Evolutionary conservation across 2,797 vertebrate genomes (phyloP), one percentile per base, ranked within the genome.

Genomic region (Phylloscopus collybita): DNA sequence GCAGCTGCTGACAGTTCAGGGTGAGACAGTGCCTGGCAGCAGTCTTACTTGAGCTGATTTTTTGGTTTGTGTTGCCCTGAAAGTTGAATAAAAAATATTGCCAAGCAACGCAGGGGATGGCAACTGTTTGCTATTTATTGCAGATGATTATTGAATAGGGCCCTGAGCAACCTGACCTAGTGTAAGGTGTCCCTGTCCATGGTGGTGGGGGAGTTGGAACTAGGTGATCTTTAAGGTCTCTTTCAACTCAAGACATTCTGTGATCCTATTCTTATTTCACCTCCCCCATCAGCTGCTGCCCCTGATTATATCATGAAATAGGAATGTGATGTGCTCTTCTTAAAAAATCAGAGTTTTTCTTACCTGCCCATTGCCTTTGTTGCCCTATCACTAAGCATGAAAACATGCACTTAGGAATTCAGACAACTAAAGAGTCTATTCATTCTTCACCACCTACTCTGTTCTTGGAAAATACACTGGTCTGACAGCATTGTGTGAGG

Each of bases 131-230:
- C 40, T 57, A 11, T 38, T 54, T 72, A 42, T 50, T 65, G 26
- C n/a, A 86, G n/a, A 22, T 53, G 38, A 10, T 61, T 80, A 40
- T 1, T 59, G 30, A 45, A 59, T 5, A 65, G 25, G 38, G 13
- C 21, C 16, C 25, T 32, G 45, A 72, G 45, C 65, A 32, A 47
- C 16, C 25, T 26, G 12, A 45, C 10, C 29, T 23, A 78, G 30
- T 7, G 10, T 15, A 71, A 65, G 4, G 9, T 47, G 15, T 40
- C 15, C 25, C 21, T 71, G 38, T 42, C 59, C 0, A 0, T 21
- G 11, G 11, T 22, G 19, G 9, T 11, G 13, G 9, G 9, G 13
- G 10, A 5, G 7, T 9, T 71, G 18, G 29, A 78, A 83, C 11
- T 7, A 19, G 10, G 22, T 23, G 9, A 51, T 59, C 10, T 71